A percentile compares a stretch with the other conserved stretches of the same genome.
phyloP scores from a whole-genome alignment of 2,113 vertebrate genomes.

The Penelope pileata region DNA sequence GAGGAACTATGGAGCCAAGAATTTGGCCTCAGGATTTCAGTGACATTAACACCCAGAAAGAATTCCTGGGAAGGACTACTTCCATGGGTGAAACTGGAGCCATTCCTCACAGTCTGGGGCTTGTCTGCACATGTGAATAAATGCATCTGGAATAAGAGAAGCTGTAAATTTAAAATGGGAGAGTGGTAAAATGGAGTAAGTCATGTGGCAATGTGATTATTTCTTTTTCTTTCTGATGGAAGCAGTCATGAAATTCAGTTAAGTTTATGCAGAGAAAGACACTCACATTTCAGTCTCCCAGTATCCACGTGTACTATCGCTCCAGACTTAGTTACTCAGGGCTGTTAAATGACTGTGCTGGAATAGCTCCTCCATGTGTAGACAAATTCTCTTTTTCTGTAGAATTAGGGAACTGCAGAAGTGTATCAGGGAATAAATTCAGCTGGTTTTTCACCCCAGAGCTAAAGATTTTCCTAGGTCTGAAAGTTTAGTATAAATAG shows the following conservation, averaged over 20 bases:
- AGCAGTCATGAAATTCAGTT: not conserved
- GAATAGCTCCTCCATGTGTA: not conserved
- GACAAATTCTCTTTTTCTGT: not conserved
- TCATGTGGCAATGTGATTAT: not conserved
- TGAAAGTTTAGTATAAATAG: not conserved
- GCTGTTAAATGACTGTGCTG: not conserved
- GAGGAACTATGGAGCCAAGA: not conserved
- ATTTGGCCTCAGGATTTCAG: conserved; percentile 44
- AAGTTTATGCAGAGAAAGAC: not conserved
- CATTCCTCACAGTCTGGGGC: not conserved
- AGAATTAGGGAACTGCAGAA: not conserved
- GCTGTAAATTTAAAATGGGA: not conserved
- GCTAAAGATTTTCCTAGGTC: not conserved
- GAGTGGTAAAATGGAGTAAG: not conserved
- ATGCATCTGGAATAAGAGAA: conserved; percentile 14
- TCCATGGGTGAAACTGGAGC: conserved; percentile 12
- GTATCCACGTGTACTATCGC: not conserved
- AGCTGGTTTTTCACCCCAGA: not conserved
- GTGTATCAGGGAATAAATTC: not conserved
- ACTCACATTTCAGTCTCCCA: not conserved
- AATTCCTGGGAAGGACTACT: conserved; percentile 53
- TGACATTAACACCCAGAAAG: conserved; percentile 62
- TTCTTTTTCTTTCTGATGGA: not conserved
- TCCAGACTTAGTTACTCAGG: not conserved
- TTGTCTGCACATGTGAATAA: conserved; percentile 19